These are phyloP conservation scores for Corvus moneduloides DNA, from an alignment of 2,113 vertebrate species.

Conservation along the genomic window DNA sequence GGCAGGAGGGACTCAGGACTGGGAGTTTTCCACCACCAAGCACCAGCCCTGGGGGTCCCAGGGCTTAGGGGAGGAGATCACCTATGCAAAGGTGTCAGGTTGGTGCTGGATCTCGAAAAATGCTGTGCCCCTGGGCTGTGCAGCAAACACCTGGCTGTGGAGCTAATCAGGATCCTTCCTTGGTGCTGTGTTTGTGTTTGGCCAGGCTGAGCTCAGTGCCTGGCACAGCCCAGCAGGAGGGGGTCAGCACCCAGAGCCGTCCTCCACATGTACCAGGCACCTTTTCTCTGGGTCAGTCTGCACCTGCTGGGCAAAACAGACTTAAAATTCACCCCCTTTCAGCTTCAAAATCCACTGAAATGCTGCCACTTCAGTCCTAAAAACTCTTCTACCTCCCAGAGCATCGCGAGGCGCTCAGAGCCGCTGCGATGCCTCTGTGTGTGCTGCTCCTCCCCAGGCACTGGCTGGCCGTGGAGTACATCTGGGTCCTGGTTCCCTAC, in stretches of 20 bases:
- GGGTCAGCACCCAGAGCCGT: background rate
- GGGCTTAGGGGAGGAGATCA: background rate
- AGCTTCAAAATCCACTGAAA: background rate
- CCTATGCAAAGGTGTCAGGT: background rate
- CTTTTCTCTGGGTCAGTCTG: background rate
- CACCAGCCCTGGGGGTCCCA: background rate
- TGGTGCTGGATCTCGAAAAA: background rate
- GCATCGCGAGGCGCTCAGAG: fast-evolving
- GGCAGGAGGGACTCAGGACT: background rate
- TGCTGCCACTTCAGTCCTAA: background rate
- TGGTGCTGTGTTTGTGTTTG: background rate
- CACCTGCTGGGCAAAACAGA: background rate
- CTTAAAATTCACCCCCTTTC: background rate
- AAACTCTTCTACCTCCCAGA: background rate
- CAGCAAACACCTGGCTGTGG: background rate
- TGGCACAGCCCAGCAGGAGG: background rate
- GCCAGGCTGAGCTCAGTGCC: background rate
- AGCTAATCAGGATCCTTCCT: background rate
- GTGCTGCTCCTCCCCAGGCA: slow-evolving; percentile 77
- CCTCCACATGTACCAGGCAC: background rate
- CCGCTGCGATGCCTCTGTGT: fast-evolving
- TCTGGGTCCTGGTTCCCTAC: slow-evolving; percentile 91
- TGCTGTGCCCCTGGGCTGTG: background rate
- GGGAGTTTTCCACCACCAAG: background rate
- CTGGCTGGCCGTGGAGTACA: slow-evolving; percentile 89